These are phyloP conservation scores for Apis dorsata DNA, from an alignment of 1,140 invertebrate genomes.

Conservation along the genomic window DNA sequence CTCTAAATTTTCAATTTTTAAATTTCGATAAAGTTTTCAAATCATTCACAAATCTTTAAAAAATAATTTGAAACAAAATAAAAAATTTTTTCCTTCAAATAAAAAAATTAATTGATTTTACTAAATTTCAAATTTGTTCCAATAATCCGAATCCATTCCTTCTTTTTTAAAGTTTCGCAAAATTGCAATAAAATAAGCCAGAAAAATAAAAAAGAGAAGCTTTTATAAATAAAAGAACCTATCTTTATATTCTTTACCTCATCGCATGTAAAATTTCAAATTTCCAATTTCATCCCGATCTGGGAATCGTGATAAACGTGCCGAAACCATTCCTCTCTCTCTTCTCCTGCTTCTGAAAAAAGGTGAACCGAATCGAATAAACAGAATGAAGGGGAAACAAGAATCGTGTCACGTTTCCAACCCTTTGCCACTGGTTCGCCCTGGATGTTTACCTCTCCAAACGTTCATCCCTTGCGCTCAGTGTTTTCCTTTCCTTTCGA, in stretches of 20 bases:
- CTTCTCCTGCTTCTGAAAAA: background rate
- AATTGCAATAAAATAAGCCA: no score
- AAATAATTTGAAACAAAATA: no score
- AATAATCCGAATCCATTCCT: no score
- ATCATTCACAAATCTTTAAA: no score
- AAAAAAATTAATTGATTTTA: no score
- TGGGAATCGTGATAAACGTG: background rate
- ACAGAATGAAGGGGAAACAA: background rate
- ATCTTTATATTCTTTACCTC: background rate
- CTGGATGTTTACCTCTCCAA: constrained; percentile 48
- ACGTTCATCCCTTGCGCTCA: background rate
- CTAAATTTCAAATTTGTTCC: no score
- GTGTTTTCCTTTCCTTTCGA: constrained; percentile 59
- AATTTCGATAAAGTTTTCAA: no score
- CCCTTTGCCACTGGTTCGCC: constrained; percentile 15
- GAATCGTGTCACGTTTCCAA: constrained; percentile 11
- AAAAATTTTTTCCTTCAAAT: no score
- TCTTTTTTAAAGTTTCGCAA: no score
- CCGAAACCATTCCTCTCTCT: background rate
- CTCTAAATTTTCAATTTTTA: no score
- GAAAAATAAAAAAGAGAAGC: no score
- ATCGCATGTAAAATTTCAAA: background rate
- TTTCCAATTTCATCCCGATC: background rate
- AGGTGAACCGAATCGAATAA: background rate
- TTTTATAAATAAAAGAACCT: background rate